phyloP scores from a whole-genome alignment of 2,888 invertebrate species.

The Dolomedes plantarius region DNA sequence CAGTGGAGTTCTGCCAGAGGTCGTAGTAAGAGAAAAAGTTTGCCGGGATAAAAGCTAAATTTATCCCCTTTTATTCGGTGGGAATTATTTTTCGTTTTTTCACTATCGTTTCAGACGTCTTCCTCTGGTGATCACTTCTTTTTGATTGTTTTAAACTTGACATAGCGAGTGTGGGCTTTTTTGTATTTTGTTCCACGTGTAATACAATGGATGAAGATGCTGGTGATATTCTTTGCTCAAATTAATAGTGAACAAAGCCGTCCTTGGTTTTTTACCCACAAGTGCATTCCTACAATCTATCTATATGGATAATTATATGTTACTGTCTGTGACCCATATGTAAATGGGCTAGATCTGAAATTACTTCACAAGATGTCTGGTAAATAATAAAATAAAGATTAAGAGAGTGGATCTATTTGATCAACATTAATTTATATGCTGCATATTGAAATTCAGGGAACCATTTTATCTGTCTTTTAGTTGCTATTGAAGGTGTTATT shows the following conservation, averaged over 20 bases:
- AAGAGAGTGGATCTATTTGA: too few species aligned
- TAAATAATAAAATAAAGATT: too few species aligned
- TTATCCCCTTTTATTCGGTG: constrained; percentile 49
- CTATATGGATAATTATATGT: too few species aligned
- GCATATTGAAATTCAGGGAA: too few species aligned
- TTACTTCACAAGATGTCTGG: too few species aligned
- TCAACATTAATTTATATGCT: too few species aligned
- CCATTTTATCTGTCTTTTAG: too few species aligned
- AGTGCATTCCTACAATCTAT: not conserved
- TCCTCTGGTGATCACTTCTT: not conserved
- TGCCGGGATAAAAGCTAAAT: constrained; percentile 31
- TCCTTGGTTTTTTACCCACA: not conserved
- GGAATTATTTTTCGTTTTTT: constrained; percentile 41
- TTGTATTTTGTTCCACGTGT: not conserved
- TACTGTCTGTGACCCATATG: too few species aligned
- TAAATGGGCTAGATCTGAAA: too few species aligned
- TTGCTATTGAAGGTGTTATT: too few species aligned
- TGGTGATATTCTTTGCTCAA: not conserved
- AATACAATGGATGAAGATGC: not conserved
- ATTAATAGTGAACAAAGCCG: not conserved
- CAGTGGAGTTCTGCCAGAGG: constrained; percentile 50
- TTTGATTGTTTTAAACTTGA: constrained; percentile 15
- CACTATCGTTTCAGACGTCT: not conserved
- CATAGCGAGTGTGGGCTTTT: not conserved
- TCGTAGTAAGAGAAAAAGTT: constrained; percentile 21